Evolutionary conservation across 2,113 vertebrate genomes (phyloP), one percentile per base, ranked within the genome.

Genomic region (Chlorocebus sabaeus): DNA sequence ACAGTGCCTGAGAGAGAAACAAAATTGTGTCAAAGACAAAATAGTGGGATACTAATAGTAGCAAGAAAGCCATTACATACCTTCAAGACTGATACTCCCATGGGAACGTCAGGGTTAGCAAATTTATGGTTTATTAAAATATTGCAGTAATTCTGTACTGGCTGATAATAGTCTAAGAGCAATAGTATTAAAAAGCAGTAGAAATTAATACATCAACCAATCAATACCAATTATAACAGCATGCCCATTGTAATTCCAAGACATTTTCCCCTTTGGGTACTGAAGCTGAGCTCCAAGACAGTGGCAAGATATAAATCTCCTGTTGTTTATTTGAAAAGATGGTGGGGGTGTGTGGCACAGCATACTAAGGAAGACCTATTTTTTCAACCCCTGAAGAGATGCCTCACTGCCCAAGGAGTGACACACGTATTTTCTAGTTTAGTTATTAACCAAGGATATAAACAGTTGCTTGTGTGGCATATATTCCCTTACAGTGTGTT

Each of bases 11-110:
- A 20, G 45, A n/a, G 25, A 52, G 70, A 73, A 79, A 59, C 64
- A 7, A 85, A 97, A 90, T 30, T 67, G 35, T 59, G 80, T 48
- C 45, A 67, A 87, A 96, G 50, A 61, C 68, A 88, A 90, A 70
- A 43, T 22, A 67, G 38, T 84, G 38, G 17, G 83, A 92, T 52
- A 85, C 27, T 22, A 22, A 45, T 50, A 45, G 8, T 35, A 50
- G 3, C 32, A 2, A 27, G 64, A 61, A 97, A 52, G 20, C 43
- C 38, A 16, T 67, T n/a, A 27, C 35, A 11, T 23, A 20, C 6
- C 52, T 80, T 40, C 23, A 48, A 52, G 38, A 67, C 12, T 59
- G 30, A 40, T 38, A 57, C 5, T 14, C 30, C 45, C 30, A 57
- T 4, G 25, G 23, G 22, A 68, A 80, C 78, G 40, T 57, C 45